Evolutionary conservation across 2,113 vertebrate species (phyloP), one percentile per base, ranked within the genome.

Genomic region (Collichthys lucidus): DNA sequence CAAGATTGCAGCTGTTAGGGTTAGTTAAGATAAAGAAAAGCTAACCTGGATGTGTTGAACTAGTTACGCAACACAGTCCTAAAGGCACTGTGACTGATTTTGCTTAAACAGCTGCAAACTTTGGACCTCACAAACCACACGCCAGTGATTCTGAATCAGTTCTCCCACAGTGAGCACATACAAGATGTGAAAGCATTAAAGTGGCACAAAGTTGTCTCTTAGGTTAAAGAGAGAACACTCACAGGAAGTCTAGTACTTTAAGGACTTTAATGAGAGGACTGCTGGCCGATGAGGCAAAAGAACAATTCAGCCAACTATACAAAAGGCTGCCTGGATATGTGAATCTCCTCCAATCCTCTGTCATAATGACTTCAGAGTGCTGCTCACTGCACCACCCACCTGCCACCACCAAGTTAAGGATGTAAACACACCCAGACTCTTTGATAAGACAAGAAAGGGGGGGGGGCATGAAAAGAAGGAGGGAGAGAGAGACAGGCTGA

Each of bases 381-480:
- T 73, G 80, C 80, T 81, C 67, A 44, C 56, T 0, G 46, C 67
- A 86, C 70, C 62, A 77, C 83, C 66, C 78, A 84, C 87, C 85
- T 77, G 80, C 52, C 73, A 83, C 57, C 62, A 70, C 67, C 69
- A 59, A 74, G 82, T 89, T 56, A 62, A 86, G 75, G 74, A 85
- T 77, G 87, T 60, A 80, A 86, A 84, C 79, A 80, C 78, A 76
- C 69, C 70, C 76, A 35, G 31, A 65, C 83, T 86, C 80, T 87
- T 85, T 82, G 71, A 83, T 61, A 68, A 17, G 55, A 31, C 66
- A 49, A 67, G 61, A 87, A 74, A 78, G 67, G 62, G 60, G 61
- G 26, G 26, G 26, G 40, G 40, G 77, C 66, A 80, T 83, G 73
- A 89, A 86, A 77, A 65, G 68, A 50, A 42, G n/a, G 15, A 26